phyloP scores from a whole-genome alignment of 2,888 invertebrate species.

The Agrilus mali region DNA sequence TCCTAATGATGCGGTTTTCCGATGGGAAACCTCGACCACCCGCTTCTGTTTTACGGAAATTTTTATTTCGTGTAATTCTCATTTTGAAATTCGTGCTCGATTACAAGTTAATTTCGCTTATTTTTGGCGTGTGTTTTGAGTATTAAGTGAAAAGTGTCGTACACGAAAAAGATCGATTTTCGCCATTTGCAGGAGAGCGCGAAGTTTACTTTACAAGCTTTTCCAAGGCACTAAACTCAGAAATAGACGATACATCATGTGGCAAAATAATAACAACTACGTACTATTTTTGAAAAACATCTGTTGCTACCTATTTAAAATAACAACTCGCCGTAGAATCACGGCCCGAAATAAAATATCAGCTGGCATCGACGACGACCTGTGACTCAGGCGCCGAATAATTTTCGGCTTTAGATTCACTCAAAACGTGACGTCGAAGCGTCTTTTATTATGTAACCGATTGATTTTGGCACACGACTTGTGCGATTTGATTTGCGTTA shows the following conservation, averaged over 20 bases:
- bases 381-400: slow-evolving; percentile 24
- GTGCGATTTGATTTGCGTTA: too few species aligned
- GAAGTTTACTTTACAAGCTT: too few species aligned
- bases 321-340: slow-evolving; percentile 25
- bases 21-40: too few species aligned
- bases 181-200: too few species aligned
- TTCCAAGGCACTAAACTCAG: slow-evolving; percentile 1
- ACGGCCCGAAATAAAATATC: slow-evolving; percentile 26
- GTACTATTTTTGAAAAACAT: slow-evolving; percentile 24
- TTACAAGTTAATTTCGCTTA: too few species aligned
- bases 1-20: too few species aligned
- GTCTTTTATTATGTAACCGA: slow-evolving; percentile 11
- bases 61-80: too few species aligned
- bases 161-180: too few species aligned
- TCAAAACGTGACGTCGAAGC: slow-evolving; percentile 12
- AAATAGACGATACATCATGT: slow-evolving; percentile 15
- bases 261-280: slow-evolving; percentile 16
- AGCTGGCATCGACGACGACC: slow-evolving; percentile 22
- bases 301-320: slow-evolving; percentile 29
- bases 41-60: too few species aligned
- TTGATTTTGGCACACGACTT: slow-evolving; percentile 8
- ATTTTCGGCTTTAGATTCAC: slow-evolving; percentile 16
- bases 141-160: too few species aligned
- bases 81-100: too few species aligned
- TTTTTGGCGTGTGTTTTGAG: too few species aligned